These are phyloP conservation scores for Nebria salina DNA, from an alignment of 2,888 invertebrate genomes.

Conservation along the genomic window DNA sequence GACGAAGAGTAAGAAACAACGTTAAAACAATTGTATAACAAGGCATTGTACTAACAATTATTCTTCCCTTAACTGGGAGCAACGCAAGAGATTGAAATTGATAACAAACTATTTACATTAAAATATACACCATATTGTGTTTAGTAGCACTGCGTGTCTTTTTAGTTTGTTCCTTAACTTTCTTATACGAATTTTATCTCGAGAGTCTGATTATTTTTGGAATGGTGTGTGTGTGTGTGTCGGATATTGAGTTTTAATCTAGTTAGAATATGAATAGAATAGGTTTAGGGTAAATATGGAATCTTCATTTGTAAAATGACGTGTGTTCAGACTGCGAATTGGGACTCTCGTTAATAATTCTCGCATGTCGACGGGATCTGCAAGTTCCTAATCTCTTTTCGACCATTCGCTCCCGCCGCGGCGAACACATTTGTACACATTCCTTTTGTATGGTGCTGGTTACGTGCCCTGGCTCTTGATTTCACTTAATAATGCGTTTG, in stretches of 20 bases:
- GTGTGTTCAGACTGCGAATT: not conserved
- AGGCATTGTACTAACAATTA: not conserved
- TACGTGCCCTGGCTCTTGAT: constrained; percentile 13
- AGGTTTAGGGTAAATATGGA: not conserved
- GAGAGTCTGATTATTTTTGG: too few relatives aligned
- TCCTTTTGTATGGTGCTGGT: not conserved
- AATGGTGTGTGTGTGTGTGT: too few relatives aligned
- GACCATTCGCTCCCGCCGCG: not conserved
- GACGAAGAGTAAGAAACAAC: not conserved
- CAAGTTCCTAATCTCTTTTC: constrained; percentile 21
- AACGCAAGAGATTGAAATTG: not conserved
- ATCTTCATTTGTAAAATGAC: not conserved
- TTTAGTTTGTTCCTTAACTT: too few relatives aligned
- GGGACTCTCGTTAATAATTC: constrained; percentile 11
- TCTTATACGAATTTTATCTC: too few relatives aligned
- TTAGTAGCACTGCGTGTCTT: too few relatives aligned
- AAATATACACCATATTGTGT: too few relatives aligned
- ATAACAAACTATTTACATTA: too few relatives aligned
- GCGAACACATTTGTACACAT: not conserved
- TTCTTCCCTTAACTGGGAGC: not conserved
- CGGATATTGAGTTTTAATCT: not conserved
- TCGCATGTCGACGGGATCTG: constrained; percentile 7
- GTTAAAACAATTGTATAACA: not conserved
- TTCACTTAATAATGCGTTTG: constrained; percentile 11
- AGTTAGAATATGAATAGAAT: not conserved